Conservation (phyloP, 2,888 invertebrate genomes). For the Euproctis similis region DNA sequence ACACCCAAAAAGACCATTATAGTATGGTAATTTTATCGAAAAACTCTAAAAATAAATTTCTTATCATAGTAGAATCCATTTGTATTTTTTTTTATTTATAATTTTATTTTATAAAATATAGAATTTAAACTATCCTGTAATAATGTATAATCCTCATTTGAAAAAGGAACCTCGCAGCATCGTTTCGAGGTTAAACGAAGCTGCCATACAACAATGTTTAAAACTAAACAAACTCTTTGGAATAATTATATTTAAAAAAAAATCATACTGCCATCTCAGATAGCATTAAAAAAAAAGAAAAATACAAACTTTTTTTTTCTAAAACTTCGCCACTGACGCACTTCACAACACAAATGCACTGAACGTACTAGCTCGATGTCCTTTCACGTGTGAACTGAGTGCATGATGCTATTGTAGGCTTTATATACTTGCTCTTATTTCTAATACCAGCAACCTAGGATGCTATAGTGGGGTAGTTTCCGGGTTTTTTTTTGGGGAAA, state of each 20-base stretch:
- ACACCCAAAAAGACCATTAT: no score
- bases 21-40: no score
- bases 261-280: no score
- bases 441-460: conserved; percentile 27
- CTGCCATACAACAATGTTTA: no score
- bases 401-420: conserved; percentile 8
- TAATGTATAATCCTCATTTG: no score
- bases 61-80: no score
- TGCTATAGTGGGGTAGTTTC: conserved; percentile 27
- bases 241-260: neutral
- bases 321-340: conserved; percentile 9
- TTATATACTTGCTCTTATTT: conserved; percentile 47
- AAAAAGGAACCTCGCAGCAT: no score
- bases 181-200: no score
- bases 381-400: conserved; percentile 20
- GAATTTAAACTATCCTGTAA: no score
- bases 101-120: no score
- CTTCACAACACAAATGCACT: conserved; percentile 21
- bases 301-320: conserved; percentile 19
- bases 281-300: conserved; percentile 5
- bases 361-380: conserved; percentile 12
- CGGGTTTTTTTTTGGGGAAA: conserved; percentile 18
- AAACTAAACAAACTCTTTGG: neutral
- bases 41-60: no score
- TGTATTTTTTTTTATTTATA: no score